A percentile compares a stretch with the other conserved stretches of the same genome.
These are phyloP conservation scores for Centrocercus urophasianus DNA, from an alignment of 2,113 vertebrate species.

Conservation along the genomic window DNA sequence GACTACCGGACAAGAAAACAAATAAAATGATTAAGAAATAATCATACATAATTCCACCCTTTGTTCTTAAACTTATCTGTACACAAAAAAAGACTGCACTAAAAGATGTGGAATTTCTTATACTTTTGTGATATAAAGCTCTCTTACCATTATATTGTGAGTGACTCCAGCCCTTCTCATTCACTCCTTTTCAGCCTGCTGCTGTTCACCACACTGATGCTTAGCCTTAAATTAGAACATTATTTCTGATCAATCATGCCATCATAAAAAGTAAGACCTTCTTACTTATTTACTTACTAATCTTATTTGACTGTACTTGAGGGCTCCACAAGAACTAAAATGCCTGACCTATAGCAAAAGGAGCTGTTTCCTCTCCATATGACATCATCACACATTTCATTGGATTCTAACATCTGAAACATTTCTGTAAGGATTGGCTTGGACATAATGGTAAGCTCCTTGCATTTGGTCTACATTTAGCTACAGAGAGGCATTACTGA, in stretches of 20 bases:
- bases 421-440: background rate
- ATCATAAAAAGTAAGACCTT: fast-evolving
- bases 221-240: background rate
- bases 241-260: background rate
- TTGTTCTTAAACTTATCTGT: background rate
- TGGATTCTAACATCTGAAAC: background rate
- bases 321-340: background rate
- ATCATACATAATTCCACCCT: background rate
- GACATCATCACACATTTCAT: background rate
- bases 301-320: background rate
- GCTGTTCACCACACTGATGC: background rate
- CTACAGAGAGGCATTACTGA: background rate
- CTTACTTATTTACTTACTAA: background rate
- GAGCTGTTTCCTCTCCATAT: background rate
- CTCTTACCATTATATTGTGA: background rate
- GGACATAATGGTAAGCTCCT: background rate
- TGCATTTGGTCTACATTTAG: background rate
- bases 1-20: background rate
- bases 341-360: background rate
- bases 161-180: background rate
- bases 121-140: background rate
- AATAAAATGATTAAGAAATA: background rate
- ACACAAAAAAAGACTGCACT: background rate
- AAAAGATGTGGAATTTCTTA: background rate
- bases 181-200: background rate